These are phyloP conservation scores for Phocoena sinus DNA, from an alignment of 2,113 vertebrate genomes.

Conservation along the genomic window DNA sequence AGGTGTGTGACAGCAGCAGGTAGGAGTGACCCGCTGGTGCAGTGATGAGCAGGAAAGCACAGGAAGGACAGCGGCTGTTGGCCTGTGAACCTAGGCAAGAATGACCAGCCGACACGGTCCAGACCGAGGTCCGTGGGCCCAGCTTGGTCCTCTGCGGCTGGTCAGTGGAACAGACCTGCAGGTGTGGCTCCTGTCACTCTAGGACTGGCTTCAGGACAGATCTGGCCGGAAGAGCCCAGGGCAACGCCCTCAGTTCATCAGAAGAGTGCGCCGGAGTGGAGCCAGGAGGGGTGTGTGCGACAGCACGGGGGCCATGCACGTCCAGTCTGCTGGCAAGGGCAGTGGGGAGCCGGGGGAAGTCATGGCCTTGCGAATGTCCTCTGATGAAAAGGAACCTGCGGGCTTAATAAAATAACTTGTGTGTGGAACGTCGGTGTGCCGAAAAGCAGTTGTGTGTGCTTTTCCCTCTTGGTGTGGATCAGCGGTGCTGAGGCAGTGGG, in stretches of 20 bases:
- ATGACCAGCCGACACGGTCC: no score
- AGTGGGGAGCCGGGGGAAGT: neutral
- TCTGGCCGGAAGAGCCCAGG: neutral
- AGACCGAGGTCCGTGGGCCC: neutral
- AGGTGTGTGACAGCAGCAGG: no score
- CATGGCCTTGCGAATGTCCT: neutral
- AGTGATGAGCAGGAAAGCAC: no score
- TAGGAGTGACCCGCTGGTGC: no score
- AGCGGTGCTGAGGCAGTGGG: no score
- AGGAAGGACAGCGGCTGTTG: no score
- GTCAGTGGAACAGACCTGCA: neutral
- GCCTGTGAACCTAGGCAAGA: no score
- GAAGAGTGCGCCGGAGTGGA: no score
- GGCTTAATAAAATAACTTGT: fast-evolving
- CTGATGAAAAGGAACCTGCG: neutral
- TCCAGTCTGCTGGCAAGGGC: neutral
- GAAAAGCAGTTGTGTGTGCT: neutral
- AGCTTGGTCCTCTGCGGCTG: neutral
- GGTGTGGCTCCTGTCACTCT: neutral
- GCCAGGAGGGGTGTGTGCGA: no score
- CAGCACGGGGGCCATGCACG: fast-evolving
- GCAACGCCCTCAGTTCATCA: no score
- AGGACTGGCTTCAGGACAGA: neutral
- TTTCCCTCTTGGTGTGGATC: fast-evolving
- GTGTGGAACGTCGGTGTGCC: no score